Percentiles rank a stretch among this genome's conserved stretches.
phyloP scores from a whole-genome alignment of 2,797 vertebrate genomes.

The Argya squamiceps region DNA sequence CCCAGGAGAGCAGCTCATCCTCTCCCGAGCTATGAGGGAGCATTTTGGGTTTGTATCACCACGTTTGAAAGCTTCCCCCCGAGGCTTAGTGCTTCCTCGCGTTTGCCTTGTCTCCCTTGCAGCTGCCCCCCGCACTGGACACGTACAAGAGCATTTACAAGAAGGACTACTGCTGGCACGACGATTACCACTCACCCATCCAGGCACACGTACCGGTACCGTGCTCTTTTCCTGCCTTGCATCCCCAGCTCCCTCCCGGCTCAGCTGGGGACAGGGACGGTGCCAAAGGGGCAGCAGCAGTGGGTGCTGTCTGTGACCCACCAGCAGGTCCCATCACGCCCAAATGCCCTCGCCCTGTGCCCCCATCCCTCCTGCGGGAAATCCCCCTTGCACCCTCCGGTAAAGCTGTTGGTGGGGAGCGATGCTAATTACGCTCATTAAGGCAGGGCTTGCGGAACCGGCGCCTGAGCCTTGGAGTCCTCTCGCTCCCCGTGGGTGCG shows the following conservation, averaged over 20 bases:
- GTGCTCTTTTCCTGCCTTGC: no score
- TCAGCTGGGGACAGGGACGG: accelerated
- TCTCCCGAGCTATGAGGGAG: not conserved
- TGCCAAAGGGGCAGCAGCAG: not conserved
- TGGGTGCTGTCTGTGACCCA: not conserved
- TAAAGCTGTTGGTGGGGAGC: not conserved
- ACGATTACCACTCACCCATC: not conserved
- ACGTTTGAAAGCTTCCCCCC: not conserved
- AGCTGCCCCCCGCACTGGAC: constrained; percentile 40
- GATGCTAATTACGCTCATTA: constrained; percentile 56
- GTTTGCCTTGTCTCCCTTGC: not conserved
- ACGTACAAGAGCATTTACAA: constrained; percentile 54
- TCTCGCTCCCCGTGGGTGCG: not conserved
- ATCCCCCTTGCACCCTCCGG: not conserved
- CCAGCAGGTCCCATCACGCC: not conserved
- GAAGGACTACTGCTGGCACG: not conserved
- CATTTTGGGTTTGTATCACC: not conserved
- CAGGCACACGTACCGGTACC: not conserved
- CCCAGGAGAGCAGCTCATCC: not conserved
- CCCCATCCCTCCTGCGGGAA: not conserved
- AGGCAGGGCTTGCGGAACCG: not conserved
- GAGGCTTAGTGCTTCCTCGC: not conserved
- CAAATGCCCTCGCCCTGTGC: not conserved
- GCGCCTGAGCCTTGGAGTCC: not conserved
- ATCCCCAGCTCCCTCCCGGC: not conserved